Evolutionary conservation across 2,888 invertebrate genomes (phyloP), one percentile per base, ranked within the genome.

Genomic region (Tinea trinotella): DNA sequence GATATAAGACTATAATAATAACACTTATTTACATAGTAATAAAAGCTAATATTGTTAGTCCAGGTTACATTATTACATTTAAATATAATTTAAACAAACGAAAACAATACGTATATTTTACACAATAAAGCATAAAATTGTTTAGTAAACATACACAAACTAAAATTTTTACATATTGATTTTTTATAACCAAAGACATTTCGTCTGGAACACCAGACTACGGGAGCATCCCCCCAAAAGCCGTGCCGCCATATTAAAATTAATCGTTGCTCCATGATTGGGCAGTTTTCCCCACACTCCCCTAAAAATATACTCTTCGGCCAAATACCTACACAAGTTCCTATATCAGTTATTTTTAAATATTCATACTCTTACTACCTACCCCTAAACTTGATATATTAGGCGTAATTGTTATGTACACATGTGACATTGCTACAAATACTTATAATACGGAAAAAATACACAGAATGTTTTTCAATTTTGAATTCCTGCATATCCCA

Each of bases 171-270:
- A 7, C 30, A 30, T 30, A 30, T 30, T 30, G 30, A 30, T 30
- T 30, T 30, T 30, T 30, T 30, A 30, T 30, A 30, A 30, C 30
- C 30, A 30, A 30, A 30, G 30, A 30, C 30, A 30, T 30, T 30
- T 17, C 6, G 40, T 40, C 40, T 40, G 40, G 17, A 12, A 40
- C 17, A 17, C 12, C 40, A 48, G 20, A 48, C 48, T 19, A 20
- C 15, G 18, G 48, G 13, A 24, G 50, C 50, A 24, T 24, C n/a
- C 50, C 50, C 50, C 50, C 20, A 40, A 30, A 30, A 10, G 7
- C 7, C 56, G 59, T 64, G 63, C 60, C 57, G 58, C 62, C 63
- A 70, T 66, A 72, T 71, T 68, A 66, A 71, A 65, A 72, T 71
- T 71, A 70, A 72, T 72, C 69, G 62, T 57, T 55, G 58, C 57